A percentile compares a stretch with the other conserved stretches of the same genome.
phyloP scores from a whole-genome alignment of 2,797 vertebrate genomes.

The Babyrousa celebensis region DNA sequence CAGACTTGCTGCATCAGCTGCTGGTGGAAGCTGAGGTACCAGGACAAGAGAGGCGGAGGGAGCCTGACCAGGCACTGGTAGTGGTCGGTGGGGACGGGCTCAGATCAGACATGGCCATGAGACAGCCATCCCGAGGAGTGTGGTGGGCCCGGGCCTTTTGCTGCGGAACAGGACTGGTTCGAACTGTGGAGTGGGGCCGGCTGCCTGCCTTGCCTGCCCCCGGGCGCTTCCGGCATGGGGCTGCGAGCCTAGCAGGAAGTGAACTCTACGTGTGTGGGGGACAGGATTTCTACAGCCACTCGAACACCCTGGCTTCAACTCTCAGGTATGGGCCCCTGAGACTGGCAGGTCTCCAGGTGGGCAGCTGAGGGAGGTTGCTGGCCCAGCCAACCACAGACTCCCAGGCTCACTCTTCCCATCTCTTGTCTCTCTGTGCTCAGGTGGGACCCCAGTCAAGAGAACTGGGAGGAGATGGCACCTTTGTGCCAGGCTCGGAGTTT shows the following conservation, averaged over 20 bases:
- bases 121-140: slow-evolving; percentile 92
- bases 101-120: slow-evolving; percentile 90
- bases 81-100: slow-evolving; percentile 95
- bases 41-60: slow-evolving; percentile 89
- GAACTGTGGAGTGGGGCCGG: slow-evolving; percentile 93
- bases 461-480: slow-evolving; percentile 91
- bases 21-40: slow-evolving; percentile 83
- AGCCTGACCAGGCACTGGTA: slow-evolving; percentile 92
- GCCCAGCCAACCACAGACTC: background rate
- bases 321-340: slow-evolving; percentile 92
- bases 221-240: slow-evolving; percentile 93
- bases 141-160: slow-evolving; percentile 95
- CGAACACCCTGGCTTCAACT: slow-evolving; percentile 94
- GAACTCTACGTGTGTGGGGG: slow-evolving; percentile 95
- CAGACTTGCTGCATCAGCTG: slow-evolving; percentile 90
- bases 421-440: slow-evolving; percentile 72
- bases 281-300: slow-evolving; percentile 94
- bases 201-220: slow-evolving; percentile 93
- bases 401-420: slow-evolving; percentile 48
- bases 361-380: background rate
- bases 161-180: slow-evolving; percentile 93
- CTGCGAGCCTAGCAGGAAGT: slow-evolving; percentile 89
- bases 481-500: slow-evolving; percentile 92
- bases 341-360: background rate
- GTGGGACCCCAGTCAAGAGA: slow-evolving; percentile 88